These are phyloP conservation scores for Lemur catta DNA, from an alignment of 2,797 vertebrate species.

Conservation along the genomic window DNA sequence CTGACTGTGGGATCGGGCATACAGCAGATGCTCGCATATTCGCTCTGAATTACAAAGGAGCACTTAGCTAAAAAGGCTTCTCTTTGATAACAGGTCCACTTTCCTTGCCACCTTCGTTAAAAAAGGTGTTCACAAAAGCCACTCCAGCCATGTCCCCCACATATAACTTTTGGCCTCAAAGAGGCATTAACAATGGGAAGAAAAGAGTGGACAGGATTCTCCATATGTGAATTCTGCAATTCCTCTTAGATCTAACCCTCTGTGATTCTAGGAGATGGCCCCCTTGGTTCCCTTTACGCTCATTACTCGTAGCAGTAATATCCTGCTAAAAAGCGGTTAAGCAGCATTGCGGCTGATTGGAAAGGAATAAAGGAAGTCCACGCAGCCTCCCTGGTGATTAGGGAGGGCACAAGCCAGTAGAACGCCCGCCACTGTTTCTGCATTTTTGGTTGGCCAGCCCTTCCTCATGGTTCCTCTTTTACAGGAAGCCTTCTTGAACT, in stretches of 20 bases:
- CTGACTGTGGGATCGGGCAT: not conserved
- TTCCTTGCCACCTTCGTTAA: not conserved
- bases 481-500: not conserved
- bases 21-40: not conserved
- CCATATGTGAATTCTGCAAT: not conserved
- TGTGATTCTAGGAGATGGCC: not conserved
- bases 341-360: not conserved
- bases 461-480: not conserved
- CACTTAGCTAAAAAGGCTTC: not conserved
- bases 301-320: not conserved
- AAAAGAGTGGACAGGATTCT: not conserved
- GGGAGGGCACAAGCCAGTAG: not conserved
- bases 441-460: not conserved
- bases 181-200: not conserved
- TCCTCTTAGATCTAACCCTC: not conserved
- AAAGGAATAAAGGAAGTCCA: not conserved
- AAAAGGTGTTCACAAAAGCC: not conserved
- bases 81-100: not conserved
- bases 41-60: not conserved
- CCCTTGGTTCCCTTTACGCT: not conserved
- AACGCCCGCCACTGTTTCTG: not conserved
- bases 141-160: fast-evolving
- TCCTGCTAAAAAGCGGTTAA: not conserved
- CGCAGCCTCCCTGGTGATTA: not conserved
- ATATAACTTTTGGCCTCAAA: not conserved